A percentile compares a stretch with the other conserved stretches of the same genome.
phyloP scores from a whole-genome alignment of 2,888 invertebrate species.

The Lepas anatifera region DNA sequence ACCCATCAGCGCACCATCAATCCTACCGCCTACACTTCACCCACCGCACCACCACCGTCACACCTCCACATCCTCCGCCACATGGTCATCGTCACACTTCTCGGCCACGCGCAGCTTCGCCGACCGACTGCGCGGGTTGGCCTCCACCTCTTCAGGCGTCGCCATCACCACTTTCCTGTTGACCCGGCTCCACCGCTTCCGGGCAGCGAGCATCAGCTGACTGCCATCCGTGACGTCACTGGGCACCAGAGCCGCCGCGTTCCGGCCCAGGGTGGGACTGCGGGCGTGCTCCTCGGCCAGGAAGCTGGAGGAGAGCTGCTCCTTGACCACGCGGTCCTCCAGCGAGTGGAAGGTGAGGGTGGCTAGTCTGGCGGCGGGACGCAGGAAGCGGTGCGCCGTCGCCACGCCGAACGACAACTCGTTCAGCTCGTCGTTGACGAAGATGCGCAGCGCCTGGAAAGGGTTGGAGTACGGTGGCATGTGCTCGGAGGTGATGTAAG shows the following conservation, averaged over 20 bases:
- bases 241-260: conserved; percentile 47
- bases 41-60: background rate
- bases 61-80: background rate
- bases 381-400: conserved; percentile 59
- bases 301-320: conserved; percentile 41
- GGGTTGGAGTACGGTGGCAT: too few species aligned
- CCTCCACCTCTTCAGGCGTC: conserved; percentile 53
- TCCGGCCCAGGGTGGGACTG: conserved; percentile 44
- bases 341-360: conserved; percentile 83
- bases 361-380: conserved; percentile 61
- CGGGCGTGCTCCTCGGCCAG: background rate
- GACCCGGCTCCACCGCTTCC: conserved; percentile 57
- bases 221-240: conserved; percentile 47
- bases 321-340: conserved; percentile 85
- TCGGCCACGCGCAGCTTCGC: conserved; percentile 75
- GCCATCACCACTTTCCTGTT: conserved; percentile 71
- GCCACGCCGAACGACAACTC: conserved; percentile 81
- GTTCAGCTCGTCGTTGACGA: conserved; percentile 91
- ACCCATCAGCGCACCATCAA: too few species aligned
- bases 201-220: conserved; percentile 47
- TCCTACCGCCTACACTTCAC: too few species aligned
- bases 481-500: too few species aligned
- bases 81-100: conserved; percentile 35
- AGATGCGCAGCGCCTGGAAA: conserved; percentile 86
- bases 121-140: conserved; percentile 75